phyloP scores from a whole-genome alignment of 2,888 invertebrate genomes.

The Acrobasis repandana region DNA sequence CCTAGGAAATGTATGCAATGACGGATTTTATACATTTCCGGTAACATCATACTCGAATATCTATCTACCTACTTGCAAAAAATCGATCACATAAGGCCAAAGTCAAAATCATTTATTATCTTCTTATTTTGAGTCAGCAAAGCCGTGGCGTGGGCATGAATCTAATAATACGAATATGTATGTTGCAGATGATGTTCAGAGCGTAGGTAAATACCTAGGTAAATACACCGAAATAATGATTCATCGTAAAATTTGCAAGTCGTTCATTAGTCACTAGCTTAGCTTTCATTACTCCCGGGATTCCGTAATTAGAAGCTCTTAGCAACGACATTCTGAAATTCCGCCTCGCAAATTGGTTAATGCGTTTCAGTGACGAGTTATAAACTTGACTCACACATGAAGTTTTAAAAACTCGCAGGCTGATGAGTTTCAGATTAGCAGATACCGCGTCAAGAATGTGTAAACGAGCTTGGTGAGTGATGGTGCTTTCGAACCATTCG shows the following conservation, averaged over 20 bases:
- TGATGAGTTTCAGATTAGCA: slow-evolving; percentile 51
- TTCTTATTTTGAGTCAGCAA: neutral
- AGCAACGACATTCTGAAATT: slow-evolving; percentile 19
- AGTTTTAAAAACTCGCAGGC: slow-evolving; percentile 30
- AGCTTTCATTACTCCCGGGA: slow-evolving; percentile 18
- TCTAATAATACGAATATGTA: neutral
- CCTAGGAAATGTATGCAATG: too few relatives aligned
- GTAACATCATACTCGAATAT: too few relatives aligned
- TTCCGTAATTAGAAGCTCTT: slow-evolving; percentile 19
- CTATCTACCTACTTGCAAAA: too few relatives aligned
- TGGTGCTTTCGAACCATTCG: slow-evolving; percentile 68
- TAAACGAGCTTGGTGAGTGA: slow-evolving; percentile 68
- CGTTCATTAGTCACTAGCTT: slow-evolving; percentile 18
- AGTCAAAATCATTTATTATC: too few relatives aligned
- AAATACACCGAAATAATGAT: too few relatives aligned
- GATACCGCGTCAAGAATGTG: slow-evolving; percentile 65
- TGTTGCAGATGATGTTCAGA: neutral
- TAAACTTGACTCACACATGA: slow-evolving; percentile 17
- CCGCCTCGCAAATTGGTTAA: slow-evolving; percentile 18
- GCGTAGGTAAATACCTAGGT: neutral
- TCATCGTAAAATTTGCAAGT: slow-evolving; percentile 14
- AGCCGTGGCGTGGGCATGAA: neutral
- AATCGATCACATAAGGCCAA: too few relatives aligned
- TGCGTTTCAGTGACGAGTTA: slow-evolving; percentile 24
- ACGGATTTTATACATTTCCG: too few relatives aligned